These are phyloP conservation scores for Aratinga solstitialis DNA, from an alignment of 2,797 vertebrate species.

Conservation along the genomic window DNA sequence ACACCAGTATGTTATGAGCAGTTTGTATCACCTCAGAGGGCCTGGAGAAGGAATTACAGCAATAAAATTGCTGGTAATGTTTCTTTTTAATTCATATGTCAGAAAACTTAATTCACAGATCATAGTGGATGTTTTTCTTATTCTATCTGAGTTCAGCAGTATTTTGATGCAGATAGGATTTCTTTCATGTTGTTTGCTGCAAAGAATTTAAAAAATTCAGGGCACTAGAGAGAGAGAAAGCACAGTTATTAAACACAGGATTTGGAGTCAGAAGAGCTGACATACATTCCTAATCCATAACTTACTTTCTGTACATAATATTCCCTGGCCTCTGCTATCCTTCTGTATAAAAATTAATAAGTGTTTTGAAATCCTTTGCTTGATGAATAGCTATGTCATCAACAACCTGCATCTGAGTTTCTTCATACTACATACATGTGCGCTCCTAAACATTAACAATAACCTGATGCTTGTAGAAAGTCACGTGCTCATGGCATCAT, in stretches of 20 bases:
- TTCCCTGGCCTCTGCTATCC: neutral
- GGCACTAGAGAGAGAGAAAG: neutral
- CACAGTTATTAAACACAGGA: neutral
- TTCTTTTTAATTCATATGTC: neutral
- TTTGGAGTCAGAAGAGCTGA: neutral
- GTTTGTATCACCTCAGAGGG: neutral
- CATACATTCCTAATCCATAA: neutral
- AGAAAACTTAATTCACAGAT: neutral
- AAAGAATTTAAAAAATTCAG: neutral
- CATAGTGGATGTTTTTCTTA: neutral
- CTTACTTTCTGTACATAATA: neutral
- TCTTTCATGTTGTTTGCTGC: neutral
- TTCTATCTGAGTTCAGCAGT: neutral
- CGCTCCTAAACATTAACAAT: neutral
- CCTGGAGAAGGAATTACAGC: neutral
- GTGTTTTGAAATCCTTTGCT: neutral
- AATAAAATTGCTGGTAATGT: neutral
- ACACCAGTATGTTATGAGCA: neutral
- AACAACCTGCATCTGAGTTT: neutral
- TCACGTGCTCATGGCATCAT: neutral
- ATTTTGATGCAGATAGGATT: neutral
- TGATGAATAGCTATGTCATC: neutral
- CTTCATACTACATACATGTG: neutral
- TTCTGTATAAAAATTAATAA: neutral
- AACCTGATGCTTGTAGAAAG: neutral